A percentile compares a stretch with the other conserved stretches of the same genome.
Conservation (phyloP, 2,797 vertebrate genomes). For the Pseudomugil gertrudae region DNA sequence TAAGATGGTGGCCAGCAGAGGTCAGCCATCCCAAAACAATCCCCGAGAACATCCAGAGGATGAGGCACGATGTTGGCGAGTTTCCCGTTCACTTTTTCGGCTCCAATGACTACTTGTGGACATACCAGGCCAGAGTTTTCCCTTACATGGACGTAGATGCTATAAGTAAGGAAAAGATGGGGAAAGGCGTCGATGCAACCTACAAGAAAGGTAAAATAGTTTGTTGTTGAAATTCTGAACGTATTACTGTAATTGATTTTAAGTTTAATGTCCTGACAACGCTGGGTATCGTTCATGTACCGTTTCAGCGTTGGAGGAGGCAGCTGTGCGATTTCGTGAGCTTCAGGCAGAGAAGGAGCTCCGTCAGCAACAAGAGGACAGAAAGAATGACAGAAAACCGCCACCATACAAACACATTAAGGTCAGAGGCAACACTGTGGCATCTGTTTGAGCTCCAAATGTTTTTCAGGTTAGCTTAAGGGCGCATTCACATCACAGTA, state of each 20-base stretch:
- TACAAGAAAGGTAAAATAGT: conserved; percentile 92
- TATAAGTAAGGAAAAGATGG: conserved; percentile 97
- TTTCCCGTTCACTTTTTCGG: conserved; percentile 98
- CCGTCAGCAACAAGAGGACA: conserved; percentile 94
- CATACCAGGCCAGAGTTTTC: conserved; percentile 96
- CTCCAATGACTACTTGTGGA: conserved; percentile 98
- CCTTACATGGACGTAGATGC: conserved; percentile 98
- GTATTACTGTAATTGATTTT: rapidly evolving
- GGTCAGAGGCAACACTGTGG: conserved; percentile 70
- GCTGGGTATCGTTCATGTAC: neutral
- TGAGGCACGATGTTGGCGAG: conserved; percentile 95
- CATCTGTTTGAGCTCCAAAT: too few relatives aligned
- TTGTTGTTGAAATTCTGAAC: neutral
- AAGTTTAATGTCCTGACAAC: neutral
- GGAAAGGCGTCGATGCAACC: conserved; percentile 92
- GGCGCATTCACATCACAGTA: too few relatives aligned
- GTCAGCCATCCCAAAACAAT: conserved; percentile 94
- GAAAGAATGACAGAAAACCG: conserved; percentile 95
- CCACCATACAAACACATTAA: conserved; percentile 98
- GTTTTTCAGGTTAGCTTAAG: too few relatives aligned
- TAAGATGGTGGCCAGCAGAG: conserved; percentile 98
- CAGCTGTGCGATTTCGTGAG: conserved; percentile 93
- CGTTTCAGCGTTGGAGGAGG: conserved; percentile 89
- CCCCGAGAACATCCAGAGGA: conserved; percentile 95
- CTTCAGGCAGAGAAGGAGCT: conserved; percentile 95